A percentile compares a stretch with the other conserved stretches of the same genome.
Evolutionary conservation across 2,888 invertebrate species (phyloP).

Genomic region (Baronia brevicornis): DNA sequence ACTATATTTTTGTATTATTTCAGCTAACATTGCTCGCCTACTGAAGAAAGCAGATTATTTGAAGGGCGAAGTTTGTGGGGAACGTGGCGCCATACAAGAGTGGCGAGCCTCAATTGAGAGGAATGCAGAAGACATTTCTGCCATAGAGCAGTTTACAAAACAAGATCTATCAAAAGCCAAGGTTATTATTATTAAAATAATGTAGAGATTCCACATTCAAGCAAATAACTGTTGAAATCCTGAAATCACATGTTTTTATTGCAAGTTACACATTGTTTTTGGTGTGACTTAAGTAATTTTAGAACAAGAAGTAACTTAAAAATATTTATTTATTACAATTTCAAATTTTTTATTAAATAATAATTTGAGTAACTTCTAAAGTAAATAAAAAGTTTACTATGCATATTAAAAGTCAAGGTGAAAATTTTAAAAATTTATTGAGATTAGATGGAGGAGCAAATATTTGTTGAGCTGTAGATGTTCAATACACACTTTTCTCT

Average conservation of each 20-base stretch:
- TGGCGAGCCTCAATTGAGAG: slow-evolving; percentile 83
- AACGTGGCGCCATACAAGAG: slow-evolving; percentile 78
- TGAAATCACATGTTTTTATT: too few species aligned
- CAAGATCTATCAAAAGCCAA: slow-evolving; percentile 81
- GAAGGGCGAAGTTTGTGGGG: slow-evolving; percentile 81
- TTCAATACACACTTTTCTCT: too few species aligned
- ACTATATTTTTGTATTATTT: slow-evolving; percentile 17
- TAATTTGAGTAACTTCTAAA: background rate
- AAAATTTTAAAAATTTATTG: too few species aligned
- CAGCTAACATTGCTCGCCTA: slow-evolving; percentile 69
- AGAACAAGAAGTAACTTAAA: background rate
- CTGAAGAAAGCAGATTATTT: slow-evolving; percentile 77
- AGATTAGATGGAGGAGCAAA: too few species aligned
- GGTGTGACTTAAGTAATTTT: background rate
- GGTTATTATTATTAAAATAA: too few species aligned
- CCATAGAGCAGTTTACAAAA: slow-evolving; percentile 83
- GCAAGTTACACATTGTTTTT: background rate
- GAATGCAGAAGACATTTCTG: slow-evolving; percentile 79
- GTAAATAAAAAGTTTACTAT: background rate
- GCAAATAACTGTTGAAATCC: too few species aligned
- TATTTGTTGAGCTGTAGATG: too few species aligned
- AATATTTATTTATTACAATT: slow-evolving; percentile 1
- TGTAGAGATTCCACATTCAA: too few species aligned
- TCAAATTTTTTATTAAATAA: background rate
- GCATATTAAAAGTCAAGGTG: too few species aligned